Percentiles rank a stretch among this genome's conserved stretches.
These are phyloP conservation scores for Benthosema pterotum DNA, from an alignment of 2,797 vertebrate species.

Conservation along the genomic window DNA sequence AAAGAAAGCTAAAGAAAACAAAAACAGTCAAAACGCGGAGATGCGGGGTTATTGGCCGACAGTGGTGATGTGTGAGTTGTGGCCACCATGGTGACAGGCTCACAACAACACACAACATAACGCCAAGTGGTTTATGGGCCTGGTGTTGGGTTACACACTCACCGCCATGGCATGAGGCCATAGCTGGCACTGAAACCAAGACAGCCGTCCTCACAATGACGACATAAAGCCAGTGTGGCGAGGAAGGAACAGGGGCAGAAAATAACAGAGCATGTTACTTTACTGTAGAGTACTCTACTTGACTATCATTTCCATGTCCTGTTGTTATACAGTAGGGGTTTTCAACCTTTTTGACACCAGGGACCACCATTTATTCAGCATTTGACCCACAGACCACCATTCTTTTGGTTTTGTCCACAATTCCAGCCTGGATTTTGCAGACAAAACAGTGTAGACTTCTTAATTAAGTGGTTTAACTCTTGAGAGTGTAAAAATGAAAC, in stretches of 20 bases:
- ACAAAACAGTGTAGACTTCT: no score
- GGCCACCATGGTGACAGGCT: slow-evolving; percentile 40
- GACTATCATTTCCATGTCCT: no score
- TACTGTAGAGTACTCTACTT: neutral
- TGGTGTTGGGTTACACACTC: slow-evolving; percentile 35
- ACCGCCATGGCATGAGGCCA: neutral
- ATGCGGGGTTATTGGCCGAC: neutral
- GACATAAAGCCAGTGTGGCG: neutral
- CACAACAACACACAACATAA: slow-evolving; percentile 43
- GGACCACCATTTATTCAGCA: no score
- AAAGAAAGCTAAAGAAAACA: no score
- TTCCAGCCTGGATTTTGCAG: no score
- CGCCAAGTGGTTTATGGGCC: slow-evolving; percentile 35
- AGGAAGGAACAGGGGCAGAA: neutral
- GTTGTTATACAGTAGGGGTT: no score
- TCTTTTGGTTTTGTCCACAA: no score
- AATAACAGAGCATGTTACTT: neutral
- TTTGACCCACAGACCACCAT: no score
- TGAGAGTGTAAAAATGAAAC: no score
- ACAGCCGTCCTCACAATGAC: neutral
- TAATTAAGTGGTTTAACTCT: no score
- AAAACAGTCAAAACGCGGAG: no score
- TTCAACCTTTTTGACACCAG: no score
- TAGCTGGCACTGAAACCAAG: neutral
- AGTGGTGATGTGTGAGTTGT: slow-evolving; percentile 26